Conservation (phyloP, 1,140 invertebrate species). For the Lepidurus couesii region DNA sequence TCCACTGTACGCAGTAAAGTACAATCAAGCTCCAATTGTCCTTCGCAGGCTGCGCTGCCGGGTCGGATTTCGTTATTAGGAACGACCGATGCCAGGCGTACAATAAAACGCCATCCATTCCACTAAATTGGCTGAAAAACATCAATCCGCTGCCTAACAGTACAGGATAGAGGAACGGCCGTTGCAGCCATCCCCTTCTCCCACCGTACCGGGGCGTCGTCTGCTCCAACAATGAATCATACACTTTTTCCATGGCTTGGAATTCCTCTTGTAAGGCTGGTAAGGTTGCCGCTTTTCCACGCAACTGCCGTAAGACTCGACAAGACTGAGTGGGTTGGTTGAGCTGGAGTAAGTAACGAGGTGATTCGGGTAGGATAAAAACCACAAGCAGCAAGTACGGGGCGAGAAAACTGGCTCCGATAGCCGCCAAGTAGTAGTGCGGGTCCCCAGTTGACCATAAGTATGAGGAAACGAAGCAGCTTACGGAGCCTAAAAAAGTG, state of each 20-base stretch:
- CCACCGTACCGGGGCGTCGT: neutral
- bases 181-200: slow-evolving; percentile 10
- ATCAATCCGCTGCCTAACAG: slow-evolving; percentile 31
- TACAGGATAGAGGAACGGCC: slow-evolving; percentile 30
- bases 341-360: slow-evolving; percentile 28
- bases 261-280: slow-evolving; percentile 24
- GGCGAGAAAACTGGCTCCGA: slow-evolving; percentile 21
- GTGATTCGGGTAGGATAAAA: slow-evolving; percentile 32
- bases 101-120: slow-evolving; percentile 33
- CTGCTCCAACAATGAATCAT: slow-evolving; percentile 26
- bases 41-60: neutral
- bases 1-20: slow-evolving; percentile 34
- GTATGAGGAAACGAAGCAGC: slow-evolving; percentile 33
- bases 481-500: slow-evolving; percentile 28
- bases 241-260: slow-evolving; percentile 29
- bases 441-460: neutral
- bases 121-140: slow-evolving; percentile 36
- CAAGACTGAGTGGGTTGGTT: slow-evolving; percentile 24
- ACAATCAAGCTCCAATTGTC: slow-evolving; percentile 31
- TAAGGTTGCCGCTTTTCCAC: neutral
- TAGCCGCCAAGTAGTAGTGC: slow-evolving; percentile 23
- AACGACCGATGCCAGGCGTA: slow-evolving; percentile 30
- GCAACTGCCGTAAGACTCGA: slow-evolving; percentile 23
- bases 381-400: slow-evolving; percentile 31
- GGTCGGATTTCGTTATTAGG: neutral